A percentile compares a stretch with the other conserved stretches of the same genome.
phyloP scores from a whole-genome alignment of 2,888 invertebrate genomes.

The Oligia strigilis region DNA sequence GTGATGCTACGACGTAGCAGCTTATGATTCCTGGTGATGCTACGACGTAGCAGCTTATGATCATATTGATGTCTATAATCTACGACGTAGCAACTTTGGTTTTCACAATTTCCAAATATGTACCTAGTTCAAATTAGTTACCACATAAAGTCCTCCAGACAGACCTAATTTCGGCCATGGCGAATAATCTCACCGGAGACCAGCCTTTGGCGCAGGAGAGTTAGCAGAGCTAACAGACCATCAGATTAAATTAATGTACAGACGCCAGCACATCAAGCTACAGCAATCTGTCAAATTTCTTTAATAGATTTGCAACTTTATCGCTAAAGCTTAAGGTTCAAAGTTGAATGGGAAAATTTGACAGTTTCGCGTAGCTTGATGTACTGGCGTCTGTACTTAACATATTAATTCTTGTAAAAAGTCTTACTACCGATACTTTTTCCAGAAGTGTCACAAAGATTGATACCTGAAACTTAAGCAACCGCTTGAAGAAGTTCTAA shows the following conservation, averaged over 20 bases:
- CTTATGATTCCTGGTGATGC: background rate
- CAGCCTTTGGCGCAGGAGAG: background rate
- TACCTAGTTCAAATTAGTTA: background rate
- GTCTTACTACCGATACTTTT: background rate
- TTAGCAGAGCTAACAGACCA: background rate
- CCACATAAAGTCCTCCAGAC: background rate
- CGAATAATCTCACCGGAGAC: background rate
- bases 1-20: background rate
- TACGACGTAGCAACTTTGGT: background rate
- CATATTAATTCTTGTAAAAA: background rate
- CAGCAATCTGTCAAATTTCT: too few species aligned
- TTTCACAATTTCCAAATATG: background rate
- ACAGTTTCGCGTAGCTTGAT: too few species aligned
- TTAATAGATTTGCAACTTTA: too few species aligned
- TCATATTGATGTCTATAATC: background rate
- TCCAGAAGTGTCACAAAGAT: background rate
- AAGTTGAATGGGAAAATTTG: too few species aligned
- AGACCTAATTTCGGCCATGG: background rate
- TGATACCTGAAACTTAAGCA: background rate
- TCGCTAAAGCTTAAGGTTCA: too few species aligned
- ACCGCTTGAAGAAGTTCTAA: constrained; percentile 6
- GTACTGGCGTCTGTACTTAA: too few species aligned
- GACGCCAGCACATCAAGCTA: too few species aligned
- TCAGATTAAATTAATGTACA: too few species aligned
- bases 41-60: constrained; percentile 6